Conservation (phyloP, 2,888 invertebrate species). For the Apeira syringaria region DNA sequence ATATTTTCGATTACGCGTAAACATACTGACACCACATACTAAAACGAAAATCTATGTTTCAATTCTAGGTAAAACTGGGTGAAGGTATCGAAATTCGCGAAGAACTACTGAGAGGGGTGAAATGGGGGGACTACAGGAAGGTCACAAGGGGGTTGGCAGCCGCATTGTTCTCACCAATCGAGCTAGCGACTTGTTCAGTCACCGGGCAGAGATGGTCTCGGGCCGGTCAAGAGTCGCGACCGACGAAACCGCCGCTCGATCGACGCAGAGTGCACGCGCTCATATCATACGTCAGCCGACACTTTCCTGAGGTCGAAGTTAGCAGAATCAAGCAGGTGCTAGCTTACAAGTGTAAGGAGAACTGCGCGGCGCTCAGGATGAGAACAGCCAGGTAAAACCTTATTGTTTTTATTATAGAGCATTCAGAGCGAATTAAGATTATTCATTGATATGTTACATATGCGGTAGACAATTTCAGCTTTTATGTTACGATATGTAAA, state of each 20-base stretch:
- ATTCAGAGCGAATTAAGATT: too few species aligned
- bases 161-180: slow-evolving; percentile 89
- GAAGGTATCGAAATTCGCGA: slow-evolving; percentile 89
- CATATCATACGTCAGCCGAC: slow-evolving; percentile 88
- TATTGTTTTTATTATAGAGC: neutral
- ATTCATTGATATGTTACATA: too few species aligned
- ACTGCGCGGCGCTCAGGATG: slow-evolving; percentile 89
- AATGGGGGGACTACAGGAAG: slow-evolving; percentile 90
- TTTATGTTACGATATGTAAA: too few species aligned
- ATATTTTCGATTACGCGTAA: too few species aligned
- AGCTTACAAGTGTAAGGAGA: slow-evolving; percentile 91
- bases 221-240: slow-evolving; percentile 88
- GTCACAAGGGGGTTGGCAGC: slow-evolving; percentile 89
- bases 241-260: slow-evolving; percentile 90
- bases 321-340: slow-evolving; percentile 90
- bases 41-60: neutral
- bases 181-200: slow-evolving; percentile 89
- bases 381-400: slow-evolving; percentile 86
- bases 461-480: too few species aligned
- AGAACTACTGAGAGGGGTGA: slow-evolving; percentile 87
- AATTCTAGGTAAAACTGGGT: slow-evolving; percentile 86
- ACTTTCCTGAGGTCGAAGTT: slow-evolving; percentile 89
- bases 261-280: slow-evolving; percentile 89
- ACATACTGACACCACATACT: too few species aligned
- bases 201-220: slow-evolving; percentile 91